These are phyloP conservation scores for Allophyes oxyacanthae DNA, from an alignment of 2,888 invertebrate genomes.

Conservation along the genomic window DNA sequence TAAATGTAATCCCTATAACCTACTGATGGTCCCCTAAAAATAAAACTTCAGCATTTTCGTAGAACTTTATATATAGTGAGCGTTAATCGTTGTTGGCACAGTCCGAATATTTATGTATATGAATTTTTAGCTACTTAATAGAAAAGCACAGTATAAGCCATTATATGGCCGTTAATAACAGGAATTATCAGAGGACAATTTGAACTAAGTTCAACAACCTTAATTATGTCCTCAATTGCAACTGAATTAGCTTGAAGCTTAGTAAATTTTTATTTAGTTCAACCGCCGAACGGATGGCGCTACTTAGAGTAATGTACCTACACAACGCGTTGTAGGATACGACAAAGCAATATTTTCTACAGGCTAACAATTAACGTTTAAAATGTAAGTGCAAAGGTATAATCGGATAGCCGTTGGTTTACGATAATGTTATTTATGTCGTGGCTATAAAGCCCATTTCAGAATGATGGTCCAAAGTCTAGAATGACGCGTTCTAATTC, in stretches of 20 bases:
- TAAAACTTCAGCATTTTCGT: too few species aligned
- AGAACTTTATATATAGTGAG: conserved; percentile 13
- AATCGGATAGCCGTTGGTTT: conserved; percentile 36
- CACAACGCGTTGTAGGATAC: conserved; percentile 42
- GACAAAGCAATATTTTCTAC: conserved; percentile 56
- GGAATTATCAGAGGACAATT: conserved; percentile 12
- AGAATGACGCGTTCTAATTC: conserved; percentile 31
- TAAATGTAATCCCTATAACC: too few species aligned
- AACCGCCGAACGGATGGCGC: conserved; percentile 35
- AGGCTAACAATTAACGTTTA: conserved; percentile 38
- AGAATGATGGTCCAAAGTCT: conserved; percentile 37
- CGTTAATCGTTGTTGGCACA: conserved; percentile 27
- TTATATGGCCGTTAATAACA: conserved; percentile 13
- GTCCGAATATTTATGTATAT: conserved; percentile 34
- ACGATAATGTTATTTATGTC: conserved; percentile 33
- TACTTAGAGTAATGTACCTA: conserved; percentile 44
- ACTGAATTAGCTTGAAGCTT: conserved; percentile 25
- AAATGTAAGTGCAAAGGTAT: conserved; percentile 39
- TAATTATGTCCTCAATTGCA: conserved; percentile 25
- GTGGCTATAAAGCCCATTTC: conserved; percentile 29
- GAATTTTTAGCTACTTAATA: conserved; percentile 29
- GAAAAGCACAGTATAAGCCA: conserved; percentile 34
- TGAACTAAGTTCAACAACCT: conserved; percentile 23
- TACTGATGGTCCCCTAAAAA: too few species aligned
- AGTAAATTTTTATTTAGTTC: conserved; percentile 35